Evolutionary conservation across 1,140 invertebrate species (phyloP), one percentile per base, ranked within the genome.

Genomic region (Aporrectodea caliginosa): DNA sequence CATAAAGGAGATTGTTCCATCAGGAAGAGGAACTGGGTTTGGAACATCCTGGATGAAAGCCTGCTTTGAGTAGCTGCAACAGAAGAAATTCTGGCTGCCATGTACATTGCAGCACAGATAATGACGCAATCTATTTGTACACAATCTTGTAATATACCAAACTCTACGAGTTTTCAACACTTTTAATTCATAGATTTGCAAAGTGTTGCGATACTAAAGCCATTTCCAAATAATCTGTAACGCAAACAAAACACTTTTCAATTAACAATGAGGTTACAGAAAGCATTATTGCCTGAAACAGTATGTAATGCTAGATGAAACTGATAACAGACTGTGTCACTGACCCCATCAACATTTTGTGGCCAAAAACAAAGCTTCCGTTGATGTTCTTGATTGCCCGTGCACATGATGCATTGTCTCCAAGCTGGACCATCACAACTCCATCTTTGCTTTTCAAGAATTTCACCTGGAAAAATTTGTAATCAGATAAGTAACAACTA

Each of bases 371-470:
- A 78, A 92, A 93, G 81, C 93, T 92, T 86, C 97, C 95, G 90
- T 98, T 98, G 77, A 99, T 91, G 88, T 98, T 95, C 84, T 94
- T 93, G 74, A 99, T 93, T 86, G 94, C 96, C 83, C 96, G 90
- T 88, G 98, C 95, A 1, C 98, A 95, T 2, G 96, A 94, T 73
- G 95, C 91, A n/a, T 92, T 92, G 88, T 98, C 96, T 16, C 96
- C 96, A 95, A 99, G 97, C 88, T 99, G 96, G 80, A 99, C 94
- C 97, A 99, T 99, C n/a, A 97, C 97, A 78, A 96, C 97, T 75
- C 97, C 97, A 86, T 98, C 96, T 90, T 99, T 99, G 78, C 95
- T 98, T 90, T 98, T 98, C 87, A 99, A 90, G 89, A 99, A 99
- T 90, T 99, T 99, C 82, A 98, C 93, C 95, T 98, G 88, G n/a